Evolutionary conservation across 30 jellyfish, hydroid and myxozoan genomes (phyloP), one percentile per base, ranked within the genome.

Genomic region (Aurelia aurita complex sp. Pacific): DNA sequence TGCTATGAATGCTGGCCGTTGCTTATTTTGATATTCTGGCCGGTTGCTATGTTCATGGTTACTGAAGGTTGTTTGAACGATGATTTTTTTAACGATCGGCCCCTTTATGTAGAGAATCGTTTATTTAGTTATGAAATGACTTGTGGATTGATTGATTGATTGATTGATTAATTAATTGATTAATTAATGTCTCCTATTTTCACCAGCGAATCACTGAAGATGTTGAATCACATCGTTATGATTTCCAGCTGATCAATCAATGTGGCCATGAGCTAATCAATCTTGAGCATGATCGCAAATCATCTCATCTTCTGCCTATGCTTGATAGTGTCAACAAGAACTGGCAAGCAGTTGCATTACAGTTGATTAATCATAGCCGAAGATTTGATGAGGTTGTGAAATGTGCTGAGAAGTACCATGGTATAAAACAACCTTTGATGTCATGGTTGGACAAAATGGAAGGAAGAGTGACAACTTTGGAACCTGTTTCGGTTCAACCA

Each of bases 261-360:
- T 94, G 99, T 89, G 99, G 99, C 19, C 99, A 94, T 46, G 99
- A 94, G 71, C 84, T 94, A 36, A 89, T 94, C 52, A 89, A 95
- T 42, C 92, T 94, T 8, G 97, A 94, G 29, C 85, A 80, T 43
- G 88, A 83, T 70, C 92, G 97, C n/a, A 88, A 78, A 15, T 80
- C 97, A 42, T 94, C 99, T 16, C 92, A 84, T 34, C 85, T 88
- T 16, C 66, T 94, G 70, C 97, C 99, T 1, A 77, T 85, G 15
- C 83, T 94, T 10, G 99, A 94, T 80, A 71, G 94, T 10, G 97
- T 94, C 23, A 94, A 94, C 82, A 88, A 87, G 85, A 94, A 84
- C 74, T 94, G 99, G 99, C 99, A 94, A 86, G 96, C 97, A 11
- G 94, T 90, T 51, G 97, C 99, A 23, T 66, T 94, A 10, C 97